Evolutionary conservation across 2,888 invertebrate species (phyloP), one percentile per base, ranked within the genome.

Genomic region (Papilio elwesi): DNA sequence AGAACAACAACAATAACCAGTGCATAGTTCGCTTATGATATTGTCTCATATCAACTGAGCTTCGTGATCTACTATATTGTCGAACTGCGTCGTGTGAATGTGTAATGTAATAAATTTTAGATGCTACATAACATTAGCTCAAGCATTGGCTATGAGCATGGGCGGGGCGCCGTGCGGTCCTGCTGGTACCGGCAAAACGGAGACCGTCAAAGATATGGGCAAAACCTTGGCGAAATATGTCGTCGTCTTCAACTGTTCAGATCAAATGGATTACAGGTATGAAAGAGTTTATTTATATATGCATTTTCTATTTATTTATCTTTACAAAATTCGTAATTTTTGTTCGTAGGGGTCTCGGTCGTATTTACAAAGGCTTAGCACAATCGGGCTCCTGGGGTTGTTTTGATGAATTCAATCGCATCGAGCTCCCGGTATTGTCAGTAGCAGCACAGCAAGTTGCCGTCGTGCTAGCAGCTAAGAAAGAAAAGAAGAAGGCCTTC

Each of bases 321-420:
- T 26, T 26, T 26, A 26, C 4, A 13, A n/a, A 38, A 38, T n/a
- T 43, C 8, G 3, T 11, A 8, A n/a, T 70, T 68, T 59, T 68
- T 43, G 52, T 13, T 78, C 77, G 6, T 83, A 96, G 98, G 87
- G 99, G 99, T 48, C 94, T 99, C 10, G 99, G 99, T 1, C 95
- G 99, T 77, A 99, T 99, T 82, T 99, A 98, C 89, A 99, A 99
- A 94, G 98, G 99, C 36, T 91, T 99, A 67, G 97, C 98, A 0
- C 99, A 99, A 88, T 98, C 98, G 7, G 99, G 99, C 3, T 97
- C 98, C 0, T 99, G 99, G 99, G 99, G 99, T 1, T 99, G 99
- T 83, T 99, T 99, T 88, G 99, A 99, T 87, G 99, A 99, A 93
- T 99, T 99, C 92, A 99, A 99, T 90, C 95, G 98, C 48, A 99